Evolutionary conservation across 2,888 invertebrate species (phyloP).

Genomic region (Drosophila acutilabella): DNA sequence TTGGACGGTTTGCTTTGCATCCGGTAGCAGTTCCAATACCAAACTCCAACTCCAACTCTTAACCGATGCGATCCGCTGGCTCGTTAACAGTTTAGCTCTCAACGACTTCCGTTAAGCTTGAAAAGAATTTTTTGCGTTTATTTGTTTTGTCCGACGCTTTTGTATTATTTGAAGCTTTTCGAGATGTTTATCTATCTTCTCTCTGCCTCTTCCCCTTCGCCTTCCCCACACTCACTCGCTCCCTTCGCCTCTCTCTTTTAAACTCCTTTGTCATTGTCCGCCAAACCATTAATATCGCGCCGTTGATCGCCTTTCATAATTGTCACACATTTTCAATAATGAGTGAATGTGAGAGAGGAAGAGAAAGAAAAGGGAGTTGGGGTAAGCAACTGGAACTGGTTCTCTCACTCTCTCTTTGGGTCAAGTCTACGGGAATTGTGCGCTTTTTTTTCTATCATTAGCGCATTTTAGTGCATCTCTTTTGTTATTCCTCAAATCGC

Average conservation of each 20-base stretch:
- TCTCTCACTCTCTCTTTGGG: constrained; percentile 46
- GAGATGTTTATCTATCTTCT: constrained; percentile 60
- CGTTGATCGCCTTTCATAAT: constrained; percentile 74
- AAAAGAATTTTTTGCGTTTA: constrained; percentile 67
- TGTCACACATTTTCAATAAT: constrained; percentile 72
- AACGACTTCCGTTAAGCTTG: constrained; percentile 76
- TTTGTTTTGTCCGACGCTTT: constrained; percentile 61
- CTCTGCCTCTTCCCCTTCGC: constrained; percentile 8
- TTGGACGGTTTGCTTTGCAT: constrained; percentile 39
- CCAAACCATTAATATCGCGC: constrained; percentile 62
- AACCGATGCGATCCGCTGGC: constrained; percentile 29
- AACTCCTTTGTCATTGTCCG: constrained; percentile 53
- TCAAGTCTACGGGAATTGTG: constrained; percentile 42
- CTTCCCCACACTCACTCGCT: neutral
- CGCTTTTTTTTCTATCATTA: constrained; percentile 45
- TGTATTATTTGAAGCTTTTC: constrained; percentile 56
- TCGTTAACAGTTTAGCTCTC: constrained; percentile 75
- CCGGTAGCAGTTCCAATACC: constrained; percentile 56
- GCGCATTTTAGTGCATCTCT: constrained; percentile 60
- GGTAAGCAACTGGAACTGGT: constrained; percentile 48
- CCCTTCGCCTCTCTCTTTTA: constrained; percentile 12
- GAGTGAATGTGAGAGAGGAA: constrained; percentile 2
- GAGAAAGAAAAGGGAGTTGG: neutral
- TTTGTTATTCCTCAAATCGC: constrained; percentile 8
- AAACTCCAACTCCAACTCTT: constrained; percentile 10